phyloP scores from a whole-genome alignment of 2,113 vertebrate genomes.

The Hippocampus comes region DNA sequence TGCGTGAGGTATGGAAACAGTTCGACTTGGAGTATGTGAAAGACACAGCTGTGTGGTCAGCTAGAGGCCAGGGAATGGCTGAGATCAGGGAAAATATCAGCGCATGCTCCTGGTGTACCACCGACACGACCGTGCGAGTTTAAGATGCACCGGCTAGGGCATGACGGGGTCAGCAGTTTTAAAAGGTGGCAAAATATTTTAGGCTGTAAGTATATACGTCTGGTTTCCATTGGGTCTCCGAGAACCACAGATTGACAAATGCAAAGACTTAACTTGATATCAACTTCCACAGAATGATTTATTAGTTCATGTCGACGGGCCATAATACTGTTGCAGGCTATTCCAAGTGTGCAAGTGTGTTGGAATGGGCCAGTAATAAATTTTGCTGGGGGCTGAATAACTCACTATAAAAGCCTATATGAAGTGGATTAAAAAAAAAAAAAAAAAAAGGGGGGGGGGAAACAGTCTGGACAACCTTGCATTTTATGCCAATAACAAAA shows the following conservation, averaged over 20 bases:
- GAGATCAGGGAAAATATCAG: conserved; percentile 52
- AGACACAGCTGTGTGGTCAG: conserved; percentile 62
- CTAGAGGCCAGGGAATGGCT: conserved; percentile 55
- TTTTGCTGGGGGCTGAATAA: neutral
- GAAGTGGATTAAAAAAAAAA: too few species aligned
- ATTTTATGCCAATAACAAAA: too few species aligned
- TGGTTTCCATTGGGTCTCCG: neutral
- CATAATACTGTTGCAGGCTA: neutral
- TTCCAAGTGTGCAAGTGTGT: neutral
- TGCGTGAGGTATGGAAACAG: conserved; percentile 53
- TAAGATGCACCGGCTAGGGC: conserved; percentile 12
- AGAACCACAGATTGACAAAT: neutral
- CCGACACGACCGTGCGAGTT: conserved; percentile 35
- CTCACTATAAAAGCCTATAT: too few species aligned
- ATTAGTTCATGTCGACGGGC: neutral
- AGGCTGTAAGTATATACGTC: conserved; percentile 20
- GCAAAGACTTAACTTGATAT: neutral
- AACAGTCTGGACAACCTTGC: too few species aligned
- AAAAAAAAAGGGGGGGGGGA: too few species aligned
- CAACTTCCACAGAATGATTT: neutral
- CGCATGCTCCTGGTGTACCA: conserved; percentile 30
- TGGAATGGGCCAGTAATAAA: neutral
- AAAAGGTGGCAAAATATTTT: conserved; percentile 30
- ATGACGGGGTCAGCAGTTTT: conserved; percentile 40
- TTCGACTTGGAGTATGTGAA: conserved; percentile 52